Evolutionary conservation across 2,113 vertebrate species (phyloP), one percentile per base, ranked within the genome.

Genomic region (Uria lomvia): DNA sequence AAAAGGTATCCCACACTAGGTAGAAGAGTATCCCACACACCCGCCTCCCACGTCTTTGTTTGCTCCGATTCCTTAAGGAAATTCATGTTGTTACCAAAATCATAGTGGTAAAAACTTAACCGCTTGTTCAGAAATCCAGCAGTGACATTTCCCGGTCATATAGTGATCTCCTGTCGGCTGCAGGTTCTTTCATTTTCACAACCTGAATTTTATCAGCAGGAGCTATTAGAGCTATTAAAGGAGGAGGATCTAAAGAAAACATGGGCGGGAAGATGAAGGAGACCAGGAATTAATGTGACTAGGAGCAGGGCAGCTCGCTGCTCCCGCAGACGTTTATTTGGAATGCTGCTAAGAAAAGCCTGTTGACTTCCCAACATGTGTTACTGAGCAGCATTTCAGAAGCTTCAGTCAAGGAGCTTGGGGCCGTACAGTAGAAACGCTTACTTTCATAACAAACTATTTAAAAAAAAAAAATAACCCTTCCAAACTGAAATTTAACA

Each of bases 351-450:
- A 32, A 8, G 72, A 42, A 95, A 94, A 72, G 77, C 96, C 86
- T 68, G 75, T 88, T 84, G 83, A 63, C 75, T 73, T 60, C 23
- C 65, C 93, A 72, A 18, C 52, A 2, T 13, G 42, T 24, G 20
- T 38, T 62, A n/a, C 77, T 87, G 55, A 80, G 77, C 40, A 70
- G 67, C 56, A 29, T 56, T 87, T 47, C 65, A 36, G 94, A 45
- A 8, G 52, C 75, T 55, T 94, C 71, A 83, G 56, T 60, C 76
- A 78, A 84, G 88, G 88, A 91, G 75, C 90, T 87, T n/a, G 43
- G 19, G 42, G 72, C 73, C 87, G 63, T 62, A 56, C 34, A 29
- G 9, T 18, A 72, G 12, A n/a, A 94, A 85, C 36, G 17, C 32
- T 34, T n/a, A 32, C 23, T 92, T 83, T 73, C 45, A 40, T 24